Evolutionary conservation across 1,140 invertebrate genomes (phyloP), one percentile per base, ranked within the genome.

Genomic region (Eciton burchellii): DNA sequence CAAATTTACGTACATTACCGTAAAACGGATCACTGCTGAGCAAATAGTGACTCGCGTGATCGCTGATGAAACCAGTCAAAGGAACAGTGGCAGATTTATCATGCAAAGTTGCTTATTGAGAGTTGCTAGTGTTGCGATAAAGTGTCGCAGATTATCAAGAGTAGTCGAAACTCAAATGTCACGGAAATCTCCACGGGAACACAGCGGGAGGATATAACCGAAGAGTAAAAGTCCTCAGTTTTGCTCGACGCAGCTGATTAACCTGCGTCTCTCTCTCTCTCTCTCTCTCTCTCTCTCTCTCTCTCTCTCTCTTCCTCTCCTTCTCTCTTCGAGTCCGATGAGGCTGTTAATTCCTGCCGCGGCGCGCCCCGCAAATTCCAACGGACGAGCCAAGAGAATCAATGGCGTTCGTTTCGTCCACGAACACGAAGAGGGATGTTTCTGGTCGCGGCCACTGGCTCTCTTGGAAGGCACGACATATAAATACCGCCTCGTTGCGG

Each of bases 401-500:
- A 81, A 73, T 84, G 59, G 56, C 52, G 73, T 85, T 41, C 79
- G 79, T 70, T 54, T 79, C 16, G 43, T 83, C 24, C 56, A 1
- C 21, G 63, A 14, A 60, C 63, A n/a, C 52, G 45, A 35, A 63
- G 68, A 81, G 84, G 85, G 86, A 84, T 88, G 85, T 87, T 84
- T 56, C 74, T 86, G 59, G 56, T 87, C 86, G 60, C 52, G 56
- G 82, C 60, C 82, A 76, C 82, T 76, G 76, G 63, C 72, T 84
- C 72, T 84, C 77, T 87, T 82, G 76, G 84, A 88, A 88, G 86
- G 71, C 74, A 73, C 76, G 72, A 76, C 86, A 56, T 88, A 88
- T 88, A 88, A 88, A 88, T 88, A 88, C 76, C 86, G 57, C 54
- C 60, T 87, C 72, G 82, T 86, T 73, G 84, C 83, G 56, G 52